A percentile compares a stretch with the other conserved stretches of the same genome.
These are phyloP conservation scores for Prunella fulvescens DNA, from an alignment of 2,113 vertebrate species.

Conservation along the genomic window DNA sequence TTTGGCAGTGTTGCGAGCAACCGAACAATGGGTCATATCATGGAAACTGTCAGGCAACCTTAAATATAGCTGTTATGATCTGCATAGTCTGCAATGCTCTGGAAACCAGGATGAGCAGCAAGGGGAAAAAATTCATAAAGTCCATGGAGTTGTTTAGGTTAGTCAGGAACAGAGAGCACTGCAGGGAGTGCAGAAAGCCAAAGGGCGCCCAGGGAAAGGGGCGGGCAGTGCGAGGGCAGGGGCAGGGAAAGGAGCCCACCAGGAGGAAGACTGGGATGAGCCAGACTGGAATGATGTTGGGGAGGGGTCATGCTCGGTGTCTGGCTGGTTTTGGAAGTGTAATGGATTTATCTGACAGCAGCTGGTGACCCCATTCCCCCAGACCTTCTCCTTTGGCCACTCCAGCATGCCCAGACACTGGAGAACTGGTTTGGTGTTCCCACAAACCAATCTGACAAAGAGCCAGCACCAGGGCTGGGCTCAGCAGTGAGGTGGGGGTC, in stretches of 20 bases:
- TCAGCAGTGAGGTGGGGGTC: background rate
- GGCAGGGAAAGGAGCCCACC: background rate
- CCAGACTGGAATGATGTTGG: background rate
- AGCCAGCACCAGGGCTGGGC: background rate
- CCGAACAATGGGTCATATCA: constrained; percentile 48
- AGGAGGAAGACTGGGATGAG: background rate
- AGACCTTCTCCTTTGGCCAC: background rate
- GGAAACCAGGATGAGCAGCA: constrained; percentile 47
- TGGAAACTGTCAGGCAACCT: constrained; percentile 61
- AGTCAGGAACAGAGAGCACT: background rate
- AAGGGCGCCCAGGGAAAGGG: background rate
- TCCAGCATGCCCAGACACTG: background rate
- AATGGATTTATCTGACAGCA: background rate
- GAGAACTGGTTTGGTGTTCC: background rate
- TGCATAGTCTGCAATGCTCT: constrained; percentile 61
- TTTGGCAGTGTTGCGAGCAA: constrained; percentile 7
- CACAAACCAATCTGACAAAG: fast-evolving
- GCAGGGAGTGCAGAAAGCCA: background rate
- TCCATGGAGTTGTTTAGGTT: constrained; percentile 52
- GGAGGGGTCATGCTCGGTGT: background rate
- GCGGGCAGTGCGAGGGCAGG: background rate
- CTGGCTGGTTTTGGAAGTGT: background rate
- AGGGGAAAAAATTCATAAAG: constrained; percentile 57
- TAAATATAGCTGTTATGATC: constrained; percentile 67
- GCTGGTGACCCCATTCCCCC: background rate